A percentile compares a stretch with the other conserved stretches of the same genome.
Evolutionary conservation across 2,888 invertebrate species (phyloP).

Genomic region (Amphipoea oculea): DNA sequence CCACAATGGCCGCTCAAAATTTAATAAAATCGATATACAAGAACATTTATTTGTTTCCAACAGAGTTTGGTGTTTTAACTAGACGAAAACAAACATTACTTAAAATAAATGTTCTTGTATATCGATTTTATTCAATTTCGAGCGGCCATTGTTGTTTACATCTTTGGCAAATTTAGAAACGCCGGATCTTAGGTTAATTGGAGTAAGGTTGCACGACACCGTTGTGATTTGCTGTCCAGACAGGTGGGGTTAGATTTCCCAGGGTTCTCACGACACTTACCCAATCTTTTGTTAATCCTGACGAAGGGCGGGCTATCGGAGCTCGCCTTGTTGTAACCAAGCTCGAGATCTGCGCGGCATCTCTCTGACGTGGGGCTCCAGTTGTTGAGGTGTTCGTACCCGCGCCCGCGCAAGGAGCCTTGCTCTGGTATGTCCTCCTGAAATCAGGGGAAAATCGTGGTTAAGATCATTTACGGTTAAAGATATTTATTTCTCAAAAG

Average conservation of each 20-base stretch:
- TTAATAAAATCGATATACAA: too few species aligned
- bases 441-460: conserved; percentile 48
- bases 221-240: not conserved
- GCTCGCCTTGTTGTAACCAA: conserved; percentile 80
- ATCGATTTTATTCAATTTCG: too few species aligned
- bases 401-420: conserved; percentile 86
- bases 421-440: conserved; percentile 82
- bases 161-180: too few species aligned
- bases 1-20: too few species aligned
- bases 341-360: conserved; percentile 79
- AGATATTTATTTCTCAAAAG: not conserved
- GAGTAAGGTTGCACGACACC: not conserved
- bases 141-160: too few species aligned
- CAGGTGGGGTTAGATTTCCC: not conserved
- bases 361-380: conserved; percentile 84
- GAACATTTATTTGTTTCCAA: too few species aligned
- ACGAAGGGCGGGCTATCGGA: conserved; percentile 82
- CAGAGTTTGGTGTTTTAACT: too few species aligned
- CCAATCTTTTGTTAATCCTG: conserved; percentile 81
- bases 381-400: conserved; percentile 83
- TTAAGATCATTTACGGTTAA: not conserved
- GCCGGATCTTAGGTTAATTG: not conserved
- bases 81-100: too few species aligned
- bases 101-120: too few species aligned
- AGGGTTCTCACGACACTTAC: conserved; percentile 68